phyloP scores from a whole-genome alignment of 2,797 vertebrate genomes.

The Rallus crepitans region DNA sequence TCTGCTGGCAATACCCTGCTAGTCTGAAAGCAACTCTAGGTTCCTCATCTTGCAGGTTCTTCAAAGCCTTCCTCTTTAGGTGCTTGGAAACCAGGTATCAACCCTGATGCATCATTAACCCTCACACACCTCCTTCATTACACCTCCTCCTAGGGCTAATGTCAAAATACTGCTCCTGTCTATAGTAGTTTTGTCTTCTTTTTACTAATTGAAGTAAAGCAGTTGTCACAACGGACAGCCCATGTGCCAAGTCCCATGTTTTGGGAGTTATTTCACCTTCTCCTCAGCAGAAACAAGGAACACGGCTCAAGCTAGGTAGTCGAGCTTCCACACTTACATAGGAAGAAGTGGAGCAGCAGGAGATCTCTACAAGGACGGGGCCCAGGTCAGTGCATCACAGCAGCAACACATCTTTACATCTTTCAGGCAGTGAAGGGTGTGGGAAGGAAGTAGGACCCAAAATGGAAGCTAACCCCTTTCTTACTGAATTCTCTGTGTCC shows the following conservation, averaged over 20 bases:
- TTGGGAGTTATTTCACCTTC: neutral
- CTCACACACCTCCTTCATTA: neutral
- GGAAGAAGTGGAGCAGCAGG: neutral
- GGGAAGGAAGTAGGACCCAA: neutral
- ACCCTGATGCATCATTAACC: neutral
- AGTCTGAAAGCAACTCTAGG: neutral
- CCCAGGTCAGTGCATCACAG: neutral
- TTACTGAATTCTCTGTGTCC: neutral
- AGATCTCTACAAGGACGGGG: neutral
- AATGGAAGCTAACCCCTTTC: neutral
- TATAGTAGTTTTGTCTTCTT: fast-evolving
- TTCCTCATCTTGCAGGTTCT: neutral
- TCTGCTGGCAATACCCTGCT: neutral
- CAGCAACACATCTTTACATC: neutral
- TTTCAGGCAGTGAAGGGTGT: neutral
- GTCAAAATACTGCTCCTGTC: neutral
- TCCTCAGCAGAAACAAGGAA: neutral
- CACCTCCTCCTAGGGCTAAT: neutral
- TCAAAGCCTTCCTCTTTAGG: neutral
- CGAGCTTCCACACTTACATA: neutral
- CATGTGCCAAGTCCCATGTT: neutral
- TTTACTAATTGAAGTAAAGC: neutral
- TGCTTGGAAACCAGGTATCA: neutral
- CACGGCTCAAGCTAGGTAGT: fast-evolving
- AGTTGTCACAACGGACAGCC: neutral